Conservation (phyloP, 2,113 vertebrate species). For the Struthidea cinerea region DNA sequence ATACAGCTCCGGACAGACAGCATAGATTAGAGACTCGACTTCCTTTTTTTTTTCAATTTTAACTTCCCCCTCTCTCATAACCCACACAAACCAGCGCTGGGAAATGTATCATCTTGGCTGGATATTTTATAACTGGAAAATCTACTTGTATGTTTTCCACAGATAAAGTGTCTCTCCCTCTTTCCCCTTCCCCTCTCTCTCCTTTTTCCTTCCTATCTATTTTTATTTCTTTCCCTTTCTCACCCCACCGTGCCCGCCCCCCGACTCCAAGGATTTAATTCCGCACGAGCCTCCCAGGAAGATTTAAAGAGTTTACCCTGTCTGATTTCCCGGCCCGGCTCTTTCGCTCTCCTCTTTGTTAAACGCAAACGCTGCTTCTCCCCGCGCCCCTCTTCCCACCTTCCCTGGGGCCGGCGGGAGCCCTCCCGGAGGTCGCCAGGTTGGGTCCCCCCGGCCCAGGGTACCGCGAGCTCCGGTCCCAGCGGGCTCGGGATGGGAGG, state of each 20-base stretch:
- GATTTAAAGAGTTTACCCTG: constrained; percentile 37
- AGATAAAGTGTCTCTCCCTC: constrained; percentile 11
- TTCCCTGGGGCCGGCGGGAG: background rate
- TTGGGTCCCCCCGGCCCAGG: background rate
- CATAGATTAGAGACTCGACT: constrained; percentile 37
- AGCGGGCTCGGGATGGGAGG: background rate
- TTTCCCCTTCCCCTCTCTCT: background rate
- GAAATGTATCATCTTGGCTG: constrained; percentile 31
- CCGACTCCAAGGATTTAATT: constrained; percentile 8
- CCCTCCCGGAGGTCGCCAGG: background rate
- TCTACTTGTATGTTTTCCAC: constrained; percentile 28
- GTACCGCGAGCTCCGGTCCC: background rate
- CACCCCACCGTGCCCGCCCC: background rate
- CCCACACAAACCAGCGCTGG: background rate
- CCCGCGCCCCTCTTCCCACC: background rate
- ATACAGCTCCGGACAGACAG: constrained; percentile 44
- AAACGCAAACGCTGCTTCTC: background rate
- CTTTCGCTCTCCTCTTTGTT: constrained; percentile 29
- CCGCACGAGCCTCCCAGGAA: constrained; percentile 21
- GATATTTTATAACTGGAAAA: constrained; percentile 50
- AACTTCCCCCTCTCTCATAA: background rate
- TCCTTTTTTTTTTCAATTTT: constrained; percentile 51
- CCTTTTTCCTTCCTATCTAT: background rate
- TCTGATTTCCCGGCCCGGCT: constrained; percentile 1
- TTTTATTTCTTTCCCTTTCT: background rate